These are phyloP conservation scores for Ancistrus triradiatus DNA, from an alignment of 2,113 vertebrate species.

Conservation along the genomic window DNA sequence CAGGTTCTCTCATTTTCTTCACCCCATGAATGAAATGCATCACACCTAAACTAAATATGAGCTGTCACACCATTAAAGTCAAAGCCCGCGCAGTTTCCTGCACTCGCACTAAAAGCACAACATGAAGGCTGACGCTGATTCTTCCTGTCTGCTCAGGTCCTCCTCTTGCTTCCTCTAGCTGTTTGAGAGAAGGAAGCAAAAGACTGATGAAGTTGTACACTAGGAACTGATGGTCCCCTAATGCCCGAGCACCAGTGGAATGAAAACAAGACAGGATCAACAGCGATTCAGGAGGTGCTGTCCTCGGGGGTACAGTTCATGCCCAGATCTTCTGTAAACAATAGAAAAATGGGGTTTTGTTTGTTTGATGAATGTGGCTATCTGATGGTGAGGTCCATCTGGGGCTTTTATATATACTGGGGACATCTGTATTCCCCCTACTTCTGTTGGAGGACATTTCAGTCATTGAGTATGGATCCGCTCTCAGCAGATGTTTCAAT, in stretches of 20 bases:
- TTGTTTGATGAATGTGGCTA: background rate
- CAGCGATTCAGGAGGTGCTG: background rate
- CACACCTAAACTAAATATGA: background rate
- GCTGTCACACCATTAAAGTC: no score
- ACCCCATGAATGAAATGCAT: conserved; percentile 9
- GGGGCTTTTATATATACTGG: no score
- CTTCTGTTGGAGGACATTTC: background rate
- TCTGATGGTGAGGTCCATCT: background rate
- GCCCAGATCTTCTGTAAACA: background rate
- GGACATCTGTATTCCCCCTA: background rate
- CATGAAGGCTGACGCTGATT: background rate
- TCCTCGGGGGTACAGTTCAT: background rate
- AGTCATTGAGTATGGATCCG: conserved; percentile 4
- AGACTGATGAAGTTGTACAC: conserved; percentile 25
- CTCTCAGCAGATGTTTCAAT: background rate
- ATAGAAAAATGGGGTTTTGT: background rate
- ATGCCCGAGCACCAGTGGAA: conserved; percentile 18
- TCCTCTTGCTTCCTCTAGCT: background rate
- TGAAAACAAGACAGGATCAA: conserved; percentile 17
- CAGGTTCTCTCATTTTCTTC: background rate
- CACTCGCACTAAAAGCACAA: background rate
- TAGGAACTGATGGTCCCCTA: background rate
- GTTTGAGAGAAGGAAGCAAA: background rate
- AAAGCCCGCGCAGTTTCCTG: background rate
- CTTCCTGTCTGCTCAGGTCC: background rate